Conservation (phyloP, 1,140 invertebrate genomes). For the Drosophila neocordata region DNA sequence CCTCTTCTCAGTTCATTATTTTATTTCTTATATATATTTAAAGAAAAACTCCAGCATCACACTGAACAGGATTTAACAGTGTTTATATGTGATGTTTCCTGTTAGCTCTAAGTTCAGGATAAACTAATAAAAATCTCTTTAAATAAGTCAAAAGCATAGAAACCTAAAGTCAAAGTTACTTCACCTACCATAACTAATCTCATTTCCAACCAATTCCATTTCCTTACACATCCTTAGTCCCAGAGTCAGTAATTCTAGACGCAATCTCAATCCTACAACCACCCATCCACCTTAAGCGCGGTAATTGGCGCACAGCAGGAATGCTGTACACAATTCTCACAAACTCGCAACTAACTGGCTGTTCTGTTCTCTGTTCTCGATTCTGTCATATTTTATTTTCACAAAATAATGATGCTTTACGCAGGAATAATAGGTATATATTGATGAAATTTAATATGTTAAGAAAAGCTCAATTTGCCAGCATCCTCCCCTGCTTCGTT, state of each 20-base stretch:
- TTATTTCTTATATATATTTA: too few species aligned
- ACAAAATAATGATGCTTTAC: slow-evolving; percentile 62
- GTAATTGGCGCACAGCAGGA: background rate
- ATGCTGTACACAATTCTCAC: background rate
- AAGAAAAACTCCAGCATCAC: too few species aligned
- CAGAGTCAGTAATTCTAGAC: background rate
- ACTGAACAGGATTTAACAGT: too few species aligned
- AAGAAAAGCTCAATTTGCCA: slow-evolving; percentile 69
- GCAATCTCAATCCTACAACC: background rate
- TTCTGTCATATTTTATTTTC: slow-evolving; percentile 55
- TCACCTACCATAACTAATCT: background rate
- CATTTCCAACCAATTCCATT: background rate
- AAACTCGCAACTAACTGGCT: slow-evolving; percentile 7
- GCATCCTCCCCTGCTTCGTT: background rate
- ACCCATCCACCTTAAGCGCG: background rate
- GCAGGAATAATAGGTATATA: slow-evolving; percentile 64
- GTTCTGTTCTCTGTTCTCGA: too few species aligned
- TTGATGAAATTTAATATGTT: slow-evolving; percentile 75
- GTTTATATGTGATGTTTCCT: too few species aligned
- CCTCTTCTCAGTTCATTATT: too few species aligned
- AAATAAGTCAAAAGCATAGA: background rate
- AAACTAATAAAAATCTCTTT: background rate
- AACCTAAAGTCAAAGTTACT: background rate
- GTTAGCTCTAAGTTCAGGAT: background rate
- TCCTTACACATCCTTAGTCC: background rate